These are phyloP conservation scores for Stenurella melanura DNA, from an alignment of 2,888 invertebrate species.

Conservation along the genomic window DNA sequence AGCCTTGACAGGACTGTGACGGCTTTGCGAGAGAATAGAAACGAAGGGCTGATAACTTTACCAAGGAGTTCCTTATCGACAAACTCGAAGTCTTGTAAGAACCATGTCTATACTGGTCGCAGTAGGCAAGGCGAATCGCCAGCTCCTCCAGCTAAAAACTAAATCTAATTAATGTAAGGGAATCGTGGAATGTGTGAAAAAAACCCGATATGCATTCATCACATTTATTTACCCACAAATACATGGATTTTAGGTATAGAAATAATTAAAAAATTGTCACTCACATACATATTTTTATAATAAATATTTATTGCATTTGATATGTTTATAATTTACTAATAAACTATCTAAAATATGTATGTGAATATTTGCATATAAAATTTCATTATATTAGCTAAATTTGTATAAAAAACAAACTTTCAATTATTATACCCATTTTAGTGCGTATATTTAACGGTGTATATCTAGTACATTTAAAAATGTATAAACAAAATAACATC, in stretches of 20 bases:
- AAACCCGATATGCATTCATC: conserved; percentile 56
- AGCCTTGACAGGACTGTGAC: too few relatives aligned
- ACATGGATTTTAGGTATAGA: conserved; percentile 66
- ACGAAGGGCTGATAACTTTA: too few relatives aligned
- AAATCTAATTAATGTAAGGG: too few relatives aligned
- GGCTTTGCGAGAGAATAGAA: too few relatives aligned
- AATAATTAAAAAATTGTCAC: conserved; percentile 63
- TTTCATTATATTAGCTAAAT: conserved; percentile 60
- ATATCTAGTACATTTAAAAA: conserved; percentile 62
- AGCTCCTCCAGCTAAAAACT: too few relatives aligned
- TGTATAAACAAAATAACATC: conserved; percentile 57
- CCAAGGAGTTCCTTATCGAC: too few relatives aligned
- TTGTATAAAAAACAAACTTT: conserved; percentile 65
- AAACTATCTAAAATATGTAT: conserved; percentile 54
- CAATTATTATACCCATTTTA: conserved; percentile 59
- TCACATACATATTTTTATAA: conserved; percentile 58
- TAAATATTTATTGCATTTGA: conserved; percentile 64
- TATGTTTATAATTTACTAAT: conserved; percentile 48
- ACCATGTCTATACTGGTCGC: too few relatives aligned
- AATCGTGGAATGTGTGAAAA: neutral
- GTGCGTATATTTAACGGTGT: conserved; percentile 69
- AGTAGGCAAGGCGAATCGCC: too few relatives aligned
- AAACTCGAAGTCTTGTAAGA: too few relatives aligned
- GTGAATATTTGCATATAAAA: conserved; percentile 57
- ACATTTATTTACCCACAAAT: conserved; percentile 69